Evolutionary conservation across 2,888 invertebrate genomes (phyloP).

Genomic region (Megamerina dolium): DNA sequence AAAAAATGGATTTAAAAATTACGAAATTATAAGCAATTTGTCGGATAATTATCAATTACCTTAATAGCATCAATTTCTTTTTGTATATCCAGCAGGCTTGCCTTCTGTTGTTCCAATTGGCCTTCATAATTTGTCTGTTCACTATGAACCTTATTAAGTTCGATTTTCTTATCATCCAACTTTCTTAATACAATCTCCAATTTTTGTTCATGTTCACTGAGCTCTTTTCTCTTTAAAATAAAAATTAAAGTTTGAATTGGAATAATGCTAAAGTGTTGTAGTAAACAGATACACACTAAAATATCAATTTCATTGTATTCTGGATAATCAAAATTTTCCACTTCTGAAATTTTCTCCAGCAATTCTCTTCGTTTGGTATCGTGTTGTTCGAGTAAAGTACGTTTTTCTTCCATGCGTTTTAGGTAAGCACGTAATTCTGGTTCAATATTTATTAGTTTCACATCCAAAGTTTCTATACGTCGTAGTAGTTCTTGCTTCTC

Average conservation of each 20-base stretch:
- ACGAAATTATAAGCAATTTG: too few species aligned
- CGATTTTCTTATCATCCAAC: slow-evolving; percentile 39
- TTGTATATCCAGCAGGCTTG: slow-evolving; percentile 46
- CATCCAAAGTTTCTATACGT: slow-evolving; percentile 16
- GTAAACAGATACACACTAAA: slow-evolving; percentile 28
- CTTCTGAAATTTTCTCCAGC: slow-evolving; percentile 32
- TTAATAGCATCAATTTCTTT: slow-evolving; percentile 28
- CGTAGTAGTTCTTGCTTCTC: slow-evolving; percentile 17
- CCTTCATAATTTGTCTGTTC: slow-evolving; percentile 18
- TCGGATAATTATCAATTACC: too few species aligned
- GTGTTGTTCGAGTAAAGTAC: slow-evolving; percentile 22
- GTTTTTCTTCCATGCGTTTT: slow-evolving; percentile 21
- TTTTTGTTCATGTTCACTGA: slow-evolving; percentile 46
- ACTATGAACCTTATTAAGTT: slow-evolving; percentile 18
- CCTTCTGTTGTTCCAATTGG: slow-evolving; percentile 27
- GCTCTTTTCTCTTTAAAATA: slow-evolving; percentile 35
- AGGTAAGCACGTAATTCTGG: slow-evolving; percentile 22
- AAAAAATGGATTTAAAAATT: background rate
- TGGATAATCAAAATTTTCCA: slow-evolving; percentile 40
- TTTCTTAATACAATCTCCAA: slow-evolving; percentile 37
- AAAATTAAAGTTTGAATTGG: slow-evolving; percentile 1
- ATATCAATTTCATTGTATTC: slow-evolving; percentile 38
- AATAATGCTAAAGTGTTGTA: background rate
- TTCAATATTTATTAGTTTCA: slow-evolving; percentile 16
- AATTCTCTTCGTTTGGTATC: slow-evolving; percentile 22